phyloP scores from a whole-genome alignment of 2,113 vertebrate species.

The Rafetus swinhoei region DNA sequence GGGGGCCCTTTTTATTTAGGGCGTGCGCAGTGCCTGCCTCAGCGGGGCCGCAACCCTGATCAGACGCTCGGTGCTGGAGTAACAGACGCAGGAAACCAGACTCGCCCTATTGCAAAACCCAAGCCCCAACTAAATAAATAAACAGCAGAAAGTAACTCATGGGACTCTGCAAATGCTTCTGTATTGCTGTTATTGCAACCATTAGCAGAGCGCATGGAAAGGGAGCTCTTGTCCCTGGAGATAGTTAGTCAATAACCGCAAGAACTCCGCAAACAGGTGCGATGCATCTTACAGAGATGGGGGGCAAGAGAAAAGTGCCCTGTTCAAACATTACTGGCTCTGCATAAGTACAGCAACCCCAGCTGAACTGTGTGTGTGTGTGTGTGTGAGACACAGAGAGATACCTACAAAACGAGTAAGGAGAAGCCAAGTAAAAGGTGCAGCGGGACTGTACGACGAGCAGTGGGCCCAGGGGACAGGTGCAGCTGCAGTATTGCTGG shows the following conservation, averaged over 20 bases:
- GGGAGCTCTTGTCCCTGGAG: slow-evolving; percentile 11
- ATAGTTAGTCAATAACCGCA: background rate
- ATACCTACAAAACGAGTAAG: background rate
- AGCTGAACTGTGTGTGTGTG: background rate
- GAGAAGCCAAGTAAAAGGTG: background rate
- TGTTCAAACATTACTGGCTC: background rate
- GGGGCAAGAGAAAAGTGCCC: background rate
- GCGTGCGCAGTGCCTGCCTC: background rate
- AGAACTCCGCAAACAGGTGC: background rate
- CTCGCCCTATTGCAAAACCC: background rate
- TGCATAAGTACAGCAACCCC: background rate
- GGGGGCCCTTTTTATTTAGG: background rate
- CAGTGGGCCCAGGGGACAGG: background rate
- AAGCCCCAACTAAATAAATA: too few species aligned
- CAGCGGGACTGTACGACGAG: accelerated
- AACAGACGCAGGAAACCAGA: background rate
- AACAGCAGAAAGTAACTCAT: accelerated
- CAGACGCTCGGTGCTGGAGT: background rate
- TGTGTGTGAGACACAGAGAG: background rate
- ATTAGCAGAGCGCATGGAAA: slow-evolving; percentile 17
- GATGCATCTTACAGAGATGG: background rate
- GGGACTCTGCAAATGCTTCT: background rate
- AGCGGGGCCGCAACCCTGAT: background rate
- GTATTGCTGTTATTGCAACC: slow-evolving; percentile 2
- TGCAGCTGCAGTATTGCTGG: background rate